Percentiles rank a stretch among this genome's conserved stretches.
These are phyloP conservation scores for Oscheius sp. DNA, from an alignment of 2,888 invertebrate species.

Conservation along the genomic window DNA sequence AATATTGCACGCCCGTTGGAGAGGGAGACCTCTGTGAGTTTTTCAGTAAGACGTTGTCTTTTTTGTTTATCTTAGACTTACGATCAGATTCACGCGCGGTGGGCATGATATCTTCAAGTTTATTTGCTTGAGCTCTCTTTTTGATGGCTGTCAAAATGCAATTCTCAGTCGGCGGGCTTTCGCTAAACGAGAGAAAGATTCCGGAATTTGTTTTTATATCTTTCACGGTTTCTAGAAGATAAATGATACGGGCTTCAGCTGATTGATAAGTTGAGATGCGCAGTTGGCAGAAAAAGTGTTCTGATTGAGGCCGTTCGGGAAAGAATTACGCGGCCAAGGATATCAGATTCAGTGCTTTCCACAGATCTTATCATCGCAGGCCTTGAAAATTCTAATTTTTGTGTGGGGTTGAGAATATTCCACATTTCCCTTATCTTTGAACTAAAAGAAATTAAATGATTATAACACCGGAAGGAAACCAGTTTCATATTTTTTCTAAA, in stretches of 20 bases:
- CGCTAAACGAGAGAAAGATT: slow-evolving; percentile 13
- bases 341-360: background rate
- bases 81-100: slow-evolving; percentile 12
- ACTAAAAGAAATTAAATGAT: no score
- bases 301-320: background rate
- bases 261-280: background rate
- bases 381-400: slow-evolving; percentile 10
- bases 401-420: no score
- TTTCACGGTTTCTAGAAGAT: background rate
- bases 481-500: no score
- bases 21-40: slow-evolving; percentile 17
- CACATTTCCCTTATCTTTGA: background rate
- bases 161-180: slow-evolving; percentile 22
- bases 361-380: slow-evolving; percentile 18
- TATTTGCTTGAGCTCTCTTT: slow-evolving; percentile 8
- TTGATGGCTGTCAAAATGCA: slow-evolving; percentile 30
- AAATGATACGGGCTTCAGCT: background rate
- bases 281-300: background rate
- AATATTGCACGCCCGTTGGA: background rate
- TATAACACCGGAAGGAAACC: no score
- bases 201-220: no score
- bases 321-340: background rate
- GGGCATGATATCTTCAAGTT: slow-evolving; percentile 27
- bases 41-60: background rate
- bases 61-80: background rate